Evolutionary conservation across 2,113 vertebrate species (phyloP).

Genomic region (Solenodon paradoxus): DNA sequence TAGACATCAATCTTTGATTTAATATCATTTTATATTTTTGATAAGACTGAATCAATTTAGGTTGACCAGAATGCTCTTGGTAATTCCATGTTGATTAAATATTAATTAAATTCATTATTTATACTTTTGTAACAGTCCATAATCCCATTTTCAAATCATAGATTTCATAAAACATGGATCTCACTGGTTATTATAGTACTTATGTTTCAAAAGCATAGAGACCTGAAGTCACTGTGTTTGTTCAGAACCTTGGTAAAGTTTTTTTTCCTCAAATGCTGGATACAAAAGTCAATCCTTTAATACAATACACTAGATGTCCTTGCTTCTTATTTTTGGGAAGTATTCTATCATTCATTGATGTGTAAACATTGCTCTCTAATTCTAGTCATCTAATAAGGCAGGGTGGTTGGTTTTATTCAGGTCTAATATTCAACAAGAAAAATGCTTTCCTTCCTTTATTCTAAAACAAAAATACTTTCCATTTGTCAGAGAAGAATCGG

Average conservation of each 20-base stretch:
- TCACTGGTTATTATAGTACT: neutral
- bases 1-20: neutral
- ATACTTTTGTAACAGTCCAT: neutral
- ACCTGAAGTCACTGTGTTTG: neutral
- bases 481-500: neutral
- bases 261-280: neutral
- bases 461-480: constrained; percentile 26
- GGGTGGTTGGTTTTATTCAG: neutral
- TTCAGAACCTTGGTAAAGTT: neutral
- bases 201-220: neutral
- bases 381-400: neutral
- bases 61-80: neutral
- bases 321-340: neutral
- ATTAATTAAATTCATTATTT: neutral
- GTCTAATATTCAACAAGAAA: neutral
- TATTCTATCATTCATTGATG: neutral
- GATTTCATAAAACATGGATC: neutral
- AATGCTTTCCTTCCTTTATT: neutral
- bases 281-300: neutral
- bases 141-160: neutral
- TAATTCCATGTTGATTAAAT: neutral
- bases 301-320: neutral
- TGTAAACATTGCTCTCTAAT: neutral
- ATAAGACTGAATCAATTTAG: neutral
- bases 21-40: neutral